Evolutionary conservation across 2,888 invertebrate species (phyloP).

Genomic region (Nesidiocoris tenuis): DNA sequence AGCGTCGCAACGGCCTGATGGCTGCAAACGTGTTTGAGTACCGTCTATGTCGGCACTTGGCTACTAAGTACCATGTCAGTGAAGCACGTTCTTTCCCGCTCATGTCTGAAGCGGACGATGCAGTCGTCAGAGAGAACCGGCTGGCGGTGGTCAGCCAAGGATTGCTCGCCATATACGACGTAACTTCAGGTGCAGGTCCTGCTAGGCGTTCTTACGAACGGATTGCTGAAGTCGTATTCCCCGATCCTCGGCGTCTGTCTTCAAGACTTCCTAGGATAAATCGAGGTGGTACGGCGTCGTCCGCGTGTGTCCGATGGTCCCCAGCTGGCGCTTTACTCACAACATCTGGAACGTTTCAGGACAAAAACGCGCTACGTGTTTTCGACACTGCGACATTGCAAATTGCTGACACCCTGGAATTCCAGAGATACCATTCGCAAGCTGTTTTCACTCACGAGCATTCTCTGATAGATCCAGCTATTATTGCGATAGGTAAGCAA

Average conservation of each 20-base stretch:
- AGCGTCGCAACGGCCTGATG: constrained; percentile 10
- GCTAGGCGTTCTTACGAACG: not conserved
- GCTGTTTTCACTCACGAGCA: constrained; percentile 16
- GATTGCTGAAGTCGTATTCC: not conserved
- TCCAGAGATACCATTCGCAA: not conserved
- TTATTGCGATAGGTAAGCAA: constrained; percentile 10
- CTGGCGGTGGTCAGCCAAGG: not conserved
- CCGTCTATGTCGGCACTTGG: not conserved
- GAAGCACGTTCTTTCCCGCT: not conserved
- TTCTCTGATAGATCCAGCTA: constrained; percentile 2
- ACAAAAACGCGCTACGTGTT: constrained; percentile 8
- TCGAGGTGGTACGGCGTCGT: not conserved
- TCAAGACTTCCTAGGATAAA: not conserved
- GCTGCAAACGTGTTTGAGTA: not conserved
- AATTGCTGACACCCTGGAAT: not conserved
- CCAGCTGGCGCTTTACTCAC: constrained; percentile 15
- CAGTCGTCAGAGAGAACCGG: constrained; percentile 2
- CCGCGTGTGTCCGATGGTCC: constrained; percentile 15
- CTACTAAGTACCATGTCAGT: not conserved
- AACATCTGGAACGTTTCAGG: constrained; percentile 7
- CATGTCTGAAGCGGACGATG: constrained; percentile 4
- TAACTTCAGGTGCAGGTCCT: not conserved
- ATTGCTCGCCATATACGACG: constrained; percentile 6
- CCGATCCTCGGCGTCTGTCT: not conserved
- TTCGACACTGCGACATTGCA: constrained; percentile 3